Evolutionary conservation across 2,888 invertebrate genomes (phyloP), one percentile per base, ranked within the genome.

Genomic region (Scotopteryx bipunctaria): DNA sequence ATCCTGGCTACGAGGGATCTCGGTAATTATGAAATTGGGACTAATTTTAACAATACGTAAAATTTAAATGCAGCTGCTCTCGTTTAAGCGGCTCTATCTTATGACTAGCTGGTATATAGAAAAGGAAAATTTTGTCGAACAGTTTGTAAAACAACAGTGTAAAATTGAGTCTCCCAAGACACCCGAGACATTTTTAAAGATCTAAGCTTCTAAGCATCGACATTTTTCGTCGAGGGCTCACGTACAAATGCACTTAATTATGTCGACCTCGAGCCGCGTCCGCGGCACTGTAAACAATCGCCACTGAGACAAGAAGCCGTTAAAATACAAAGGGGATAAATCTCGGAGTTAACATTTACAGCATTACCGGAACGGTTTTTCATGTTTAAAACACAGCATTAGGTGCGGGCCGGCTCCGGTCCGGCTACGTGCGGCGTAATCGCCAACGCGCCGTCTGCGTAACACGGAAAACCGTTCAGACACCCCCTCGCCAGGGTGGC

Each of bases 381-480:
- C 87, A 78, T 88, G 89, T 90, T 86, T 84, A 82, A 80, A 86
- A 84, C 83, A 81, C 80, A 82, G 84, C 77, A 83, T 83, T 83
- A 85, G 86, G 80, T 78, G 75, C 71, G 72, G 78, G 78, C 75
- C 78, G 69, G 66, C 79, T 71, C 78, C 79, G 70, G 81, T 76
- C 76, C 74, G 74, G 79, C 69, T 81, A 85, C 86, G 88, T 85
- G 87, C 78, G 78, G 78, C 76, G 84, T 87, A 86, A 88, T 87
- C 87, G 87, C 73, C 76, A 73, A 76, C 81, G 79, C 82, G 83
- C 81, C 85, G 81, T 81, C 86, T 78, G 76, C 73, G 80, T 74
- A 86, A 90, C 90, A 89, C 86, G 90, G 87, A 90, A 90, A 90
- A 90, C 85, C 90, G 80, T 90, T 90, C 90, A 89, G 88, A 84